Conservation (phyloP, 1,140 invertebrate genomes). For the Drosophila arizonae region DNA sequence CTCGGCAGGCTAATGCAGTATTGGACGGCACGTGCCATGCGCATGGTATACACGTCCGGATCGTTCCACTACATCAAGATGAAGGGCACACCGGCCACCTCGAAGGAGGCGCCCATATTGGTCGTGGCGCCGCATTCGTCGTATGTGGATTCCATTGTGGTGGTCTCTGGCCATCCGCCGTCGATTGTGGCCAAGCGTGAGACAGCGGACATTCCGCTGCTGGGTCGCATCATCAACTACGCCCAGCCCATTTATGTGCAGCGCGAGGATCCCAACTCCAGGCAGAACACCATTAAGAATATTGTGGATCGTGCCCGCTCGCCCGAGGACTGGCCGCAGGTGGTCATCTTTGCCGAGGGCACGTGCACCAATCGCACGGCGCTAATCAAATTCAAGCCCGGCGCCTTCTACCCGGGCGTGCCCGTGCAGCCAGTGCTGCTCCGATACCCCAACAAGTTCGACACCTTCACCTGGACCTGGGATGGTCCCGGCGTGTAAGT, state of each 20-base stretch:
- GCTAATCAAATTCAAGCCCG: slow-evolving; percentile 97
- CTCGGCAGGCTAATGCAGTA: slow-evolving; percentile 60
- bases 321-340: slow-evolving; percentile 95
- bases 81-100: slow-evolving; percentile 86
- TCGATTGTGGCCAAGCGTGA: slow-evolving; percentile 94
- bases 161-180: slow-evolving; percentile 91
- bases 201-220: slow-evolving; percentile 90
- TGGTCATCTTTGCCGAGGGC: slow-evolving; percentile 97
- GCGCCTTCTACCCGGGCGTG: slow-evolving; percentile 95
- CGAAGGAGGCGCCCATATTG: slow-evolving; percentile 91
- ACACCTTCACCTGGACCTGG: slow-evolving; percentile 99
- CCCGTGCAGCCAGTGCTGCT: slow-evolving; percentile 97
- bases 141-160: slow-evolving; percentile 93
- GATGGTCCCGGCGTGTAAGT: slow-evolving; percentile 97
- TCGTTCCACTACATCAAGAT: slow-evolving; percentile 91
- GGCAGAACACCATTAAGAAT: slow-evolving; percentile 95
- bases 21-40: slow-evolving; percentile 83
- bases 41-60: slow-evolving; percentile 89
- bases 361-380: slow-evolving; percentile 97
- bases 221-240: slow-evolving; percentile 96
- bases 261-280: slow-evolving; percentile 95
- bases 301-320: slow-evolving; percentile 93
- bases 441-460: slow-evolving; percentile 94
- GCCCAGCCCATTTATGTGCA: slow-evolving; percentile 97
- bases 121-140: slow-evolving; percentile 95